These are phyloP conservation scores for Oenanthe oenanthe DNA, from an alignment of 2,113 vertebrate species.

Conservation along the genomic window DNA sequence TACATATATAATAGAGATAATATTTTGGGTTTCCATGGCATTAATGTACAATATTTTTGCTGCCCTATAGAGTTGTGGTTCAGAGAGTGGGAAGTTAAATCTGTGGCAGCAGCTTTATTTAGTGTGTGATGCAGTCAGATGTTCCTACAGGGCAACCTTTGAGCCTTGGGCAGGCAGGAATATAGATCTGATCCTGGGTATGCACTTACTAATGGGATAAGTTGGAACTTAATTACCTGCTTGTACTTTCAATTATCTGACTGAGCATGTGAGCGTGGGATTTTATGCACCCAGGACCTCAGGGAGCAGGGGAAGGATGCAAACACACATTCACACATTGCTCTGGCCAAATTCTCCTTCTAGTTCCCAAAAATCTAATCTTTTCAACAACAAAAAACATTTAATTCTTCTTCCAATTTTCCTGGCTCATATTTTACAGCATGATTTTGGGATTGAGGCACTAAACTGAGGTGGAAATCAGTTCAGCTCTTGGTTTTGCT, in stretches of 20 bases:
- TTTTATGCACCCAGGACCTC: neutral
- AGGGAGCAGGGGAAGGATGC: accelerated
- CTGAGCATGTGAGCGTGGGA: accelerated
- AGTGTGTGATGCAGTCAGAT: neutral
- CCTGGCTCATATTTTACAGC: neutral
- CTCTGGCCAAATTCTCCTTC: neutral
- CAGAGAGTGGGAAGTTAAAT: neutral
- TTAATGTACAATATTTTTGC: neutral
- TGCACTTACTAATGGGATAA: neutral
- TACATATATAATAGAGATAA: neutral
- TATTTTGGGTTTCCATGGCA: neutral
- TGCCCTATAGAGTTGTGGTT: neutral
- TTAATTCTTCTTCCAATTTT: neutral
- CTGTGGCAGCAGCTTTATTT: neutral
- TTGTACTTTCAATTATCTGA: neutral
- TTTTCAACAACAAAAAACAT: neutral
- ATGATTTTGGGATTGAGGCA: neutral
- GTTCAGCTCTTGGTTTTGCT: neutral
- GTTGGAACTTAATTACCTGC: neutral
- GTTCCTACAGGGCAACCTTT: neutral
- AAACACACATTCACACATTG: neutral
- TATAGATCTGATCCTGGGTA: neutral
- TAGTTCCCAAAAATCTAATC: neutral
- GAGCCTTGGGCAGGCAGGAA: neutral
- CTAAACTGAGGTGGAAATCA: neutral